Base-by-base conservation (phyloP, 2,797 vertebrate genomes). In the Falco peregrinus region DNA sequence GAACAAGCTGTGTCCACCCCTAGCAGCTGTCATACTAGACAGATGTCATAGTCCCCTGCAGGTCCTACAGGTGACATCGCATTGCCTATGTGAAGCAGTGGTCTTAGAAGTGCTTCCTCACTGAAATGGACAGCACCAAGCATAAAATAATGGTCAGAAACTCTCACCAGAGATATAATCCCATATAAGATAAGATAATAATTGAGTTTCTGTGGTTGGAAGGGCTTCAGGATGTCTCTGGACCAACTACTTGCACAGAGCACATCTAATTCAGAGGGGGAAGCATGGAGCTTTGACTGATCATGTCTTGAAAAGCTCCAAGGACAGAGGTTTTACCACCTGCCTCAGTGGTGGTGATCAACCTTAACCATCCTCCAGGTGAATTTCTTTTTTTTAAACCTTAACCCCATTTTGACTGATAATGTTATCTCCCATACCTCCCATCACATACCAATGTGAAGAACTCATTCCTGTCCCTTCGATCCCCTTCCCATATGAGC, bases 241-340 rank as follows among this genome's bases (percentile, higher is more conserved):
- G 25, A 61, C 25, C 21, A 48, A 21, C 4, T 16, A 56, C n/a
- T 14, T 24, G 4, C 12, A 29, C 7, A 33, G 18, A 54, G 2
- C 7, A 43, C 13, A 10, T 41, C 41, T 47, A 61, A 31, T 24
- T 45, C 31, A 57, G 35, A 37, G 6, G 3, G 7, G 6, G 35
- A 54, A 75, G 7, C 5, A 10, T 1, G 2, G 5, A 8, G 6
- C 5, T 69, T 50, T 83, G 56, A 28, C 5, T 0, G 1, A 5
- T 61, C 54, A 41, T 6, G 4, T 63, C 43, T 26, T 54, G 39
- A 41, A 60, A 57, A 59, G 4, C 1, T 67, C 10, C 33, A 59
- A 33, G 31, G 60, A 16, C 16, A 65, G 22, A 73, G 4, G 17
- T 17, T 28, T 33, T 18, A 25, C 16, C 33, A 33, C 17, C 24